Evolutionary conservation across 2,888 invertebrate species (phyloP), one percentile per base, ranked within the genome.

Genomic region (Tuberolachnus salignus): DNA sequence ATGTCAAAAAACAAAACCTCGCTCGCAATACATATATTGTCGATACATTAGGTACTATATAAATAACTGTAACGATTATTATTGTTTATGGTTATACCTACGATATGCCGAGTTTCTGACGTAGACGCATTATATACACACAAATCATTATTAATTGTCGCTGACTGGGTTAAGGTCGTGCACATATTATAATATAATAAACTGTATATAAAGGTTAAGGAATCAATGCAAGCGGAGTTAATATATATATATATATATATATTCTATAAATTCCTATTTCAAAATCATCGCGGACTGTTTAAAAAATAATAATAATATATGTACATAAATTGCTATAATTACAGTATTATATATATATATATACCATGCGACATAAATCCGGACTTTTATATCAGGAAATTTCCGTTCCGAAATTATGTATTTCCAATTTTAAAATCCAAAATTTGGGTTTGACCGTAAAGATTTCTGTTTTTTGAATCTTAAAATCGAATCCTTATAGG

Each of bases 91-190:
- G 51, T 67, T 64, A 64, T 46, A n/a, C n/a, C n/a, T n/a, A 51
- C 26, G 21, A 34, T 42, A 26, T 19, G 34, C 71, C 13, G 23
- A 57, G 71, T 71, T 46, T 55, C 55, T 46, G 57, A 71, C 55
- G 23, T 11, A 23, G 44, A 46, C 44, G 34, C 34, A 34, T 4
- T 21, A 21, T n/a, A 59, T 46, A 46, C 8, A 26, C 23, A 71
- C 59, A 59, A 49, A 71, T 71, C 59, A 49, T 49, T 71, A 71
- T 59, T 71, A 59, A 71, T 71, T 46, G 46, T 59, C n/a, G 3
- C 73, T 63, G 73, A 73, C 34, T 73, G 51, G 73, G 73, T 73
- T 63, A 73, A 73, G 73, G 59, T 61, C n/a, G 10, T 14, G 57
- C 11, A 34, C 34, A 3, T 34, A 34, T 34, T n/a, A n/a, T n/a